Evolutionary conservation across 2,797 vertebrate genomes (phyloP).

Genomic region (Sebastolobus alascanus): DNA sequence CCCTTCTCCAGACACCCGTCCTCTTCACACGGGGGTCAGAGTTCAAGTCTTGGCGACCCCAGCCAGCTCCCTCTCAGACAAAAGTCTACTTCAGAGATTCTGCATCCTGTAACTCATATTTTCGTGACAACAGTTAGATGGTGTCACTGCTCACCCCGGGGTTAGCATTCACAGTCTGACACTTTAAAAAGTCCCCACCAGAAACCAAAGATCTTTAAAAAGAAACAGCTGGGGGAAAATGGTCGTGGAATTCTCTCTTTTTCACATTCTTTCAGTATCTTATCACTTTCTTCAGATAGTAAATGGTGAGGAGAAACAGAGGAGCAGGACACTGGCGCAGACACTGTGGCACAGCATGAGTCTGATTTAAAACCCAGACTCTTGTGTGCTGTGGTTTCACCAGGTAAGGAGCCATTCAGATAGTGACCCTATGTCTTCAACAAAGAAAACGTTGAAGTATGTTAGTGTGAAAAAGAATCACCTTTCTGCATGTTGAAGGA

Average conservation of each 20-base stretch:
- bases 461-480: neutral
- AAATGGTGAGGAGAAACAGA: slow-evolving; percentile 33
- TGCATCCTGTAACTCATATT: slow-evolving; percentile 67
- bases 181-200: slow-evolving; percentile 54
- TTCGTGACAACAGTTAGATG: slow-evolving; percentile 67
- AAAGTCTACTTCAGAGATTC: slow-evolving; percentile 77
- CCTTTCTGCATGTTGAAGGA: neutral
- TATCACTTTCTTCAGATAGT: slow-evolving; percentile 62
- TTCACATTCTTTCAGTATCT: slow-evolving; percentile 71
- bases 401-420: neutral
- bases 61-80: slow-evolving; percentile 71
- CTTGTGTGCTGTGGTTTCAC: neutral
- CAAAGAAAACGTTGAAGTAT: neutral
- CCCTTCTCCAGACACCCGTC: slow-evolving; percentile 71
- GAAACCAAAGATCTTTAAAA: slow-evolving; percentile 61
- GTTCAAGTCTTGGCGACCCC: slow-evolving; percentile 67
- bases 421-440: neutral
- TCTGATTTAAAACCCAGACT: slow-evolving; percentile 19
- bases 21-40: slow-evolving; percentile 71
- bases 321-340: neutral
- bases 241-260: slow-evolving; percentile 27
- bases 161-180: slow-evolving; percentile 44
- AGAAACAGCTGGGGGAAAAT: slow-evolving; percentile 64
- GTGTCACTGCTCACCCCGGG: slow-evolving; percentile 59
- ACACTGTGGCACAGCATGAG: slow-evolving; percentile 15